Evolutionary conservation across 2,888 invertebrate genomes (phyloP), one percentile per base, ranked within the genome.

Genomic region (Chouioia cunea): DNA sequence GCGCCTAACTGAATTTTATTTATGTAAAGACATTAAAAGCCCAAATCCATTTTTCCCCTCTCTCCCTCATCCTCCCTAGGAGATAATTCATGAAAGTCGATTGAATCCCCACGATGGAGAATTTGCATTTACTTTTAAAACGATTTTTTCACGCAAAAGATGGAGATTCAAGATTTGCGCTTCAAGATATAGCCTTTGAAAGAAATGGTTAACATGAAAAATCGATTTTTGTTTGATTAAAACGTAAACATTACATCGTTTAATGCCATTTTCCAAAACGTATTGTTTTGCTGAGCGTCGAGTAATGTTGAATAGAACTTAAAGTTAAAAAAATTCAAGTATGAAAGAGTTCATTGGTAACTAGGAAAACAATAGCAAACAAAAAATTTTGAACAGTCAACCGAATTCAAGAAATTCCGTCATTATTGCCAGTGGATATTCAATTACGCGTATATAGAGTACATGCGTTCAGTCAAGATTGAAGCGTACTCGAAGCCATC

Each of bases 1-100:
- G 18, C 23, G 27, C n/a, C 56, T 50, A 72, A 65, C 20, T 46
- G 43, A 65, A 68, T 72, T 64, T 68, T 65, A 72, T 65, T 72
- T 68, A 62, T 62, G 54, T 62, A 65, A 72, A 60, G 46, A 68
- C 60, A 68, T 65, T 72, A 72, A 68, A 62, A 68, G 60, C 52
- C 23, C 23, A 56, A 65, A 56, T 68, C 52, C 52, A 36, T 44
- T 62, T 68, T 65, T 47, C 59, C n/a, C 18, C 50, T 50, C 59
- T 62, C 62, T 65, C 47, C 59, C 20, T 27, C 56, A 44, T 54
- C 27, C 15, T 16, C 20, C 18, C 48, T 2, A 10, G 22, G 16
- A 15, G 27, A 47, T 64, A 58, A 58, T 69, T 58, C 58, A 18
- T 54, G 48, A 62, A 62, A 62, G 56, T 50, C 48, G 62, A 62